phyloP scores from a whole-genome alignment of 2,113 vertebrate species.

The Bettongia penicillata region DNA sequence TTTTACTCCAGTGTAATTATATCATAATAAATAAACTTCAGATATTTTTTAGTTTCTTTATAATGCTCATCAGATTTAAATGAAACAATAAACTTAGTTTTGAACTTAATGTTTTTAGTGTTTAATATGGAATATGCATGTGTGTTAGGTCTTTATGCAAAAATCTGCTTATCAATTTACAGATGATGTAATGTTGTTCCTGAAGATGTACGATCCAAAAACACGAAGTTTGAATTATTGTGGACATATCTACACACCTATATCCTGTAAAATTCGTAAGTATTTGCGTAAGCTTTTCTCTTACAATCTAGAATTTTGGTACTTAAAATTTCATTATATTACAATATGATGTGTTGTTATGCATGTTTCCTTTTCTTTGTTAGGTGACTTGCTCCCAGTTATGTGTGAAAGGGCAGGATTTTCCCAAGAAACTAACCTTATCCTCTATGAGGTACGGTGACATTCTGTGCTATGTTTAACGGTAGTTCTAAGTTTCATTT shows the following conservation, averaged over 20 bases:
- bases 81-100: not conserved
- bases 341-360: not conserved
- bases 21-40: not conserved
- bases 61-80: not conserved
- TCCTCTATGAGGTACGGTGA: conserved; percentile 96
- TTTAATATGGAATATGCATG: not conserved
- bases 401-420: conserved; percentile 99
- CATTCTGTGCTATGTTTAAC: not conserved
- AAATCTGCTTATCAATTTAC: conserved; percentile 59
- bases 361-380: conserved; percentile 38
- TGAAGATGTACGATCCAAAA: conserved; percentile 99
- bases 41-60: not conserved
- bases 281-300: conserved; percentile 15
- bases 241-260: conserved; percentile 99
- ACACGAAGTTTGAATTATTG: conserved; percentile 99
- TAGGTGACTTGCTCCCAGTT: conserved; percentile 98
- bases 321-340: accelerated
- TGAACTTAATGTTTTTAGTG: not conserved
- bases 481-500: not conserved
- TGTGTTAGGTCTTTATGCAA: not conserved
- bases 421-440: conserved; percentile 99
- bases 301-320: accelerated
- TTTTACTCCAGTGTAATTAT: not conserved
- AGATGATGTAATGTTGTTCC: conserved; percentile 99
- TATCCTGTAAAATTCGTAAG: conserved; percentile 99